Conservation (phyloP, 2,113 vertebrate genomes). For the Nematolebias whitei region DNA sequence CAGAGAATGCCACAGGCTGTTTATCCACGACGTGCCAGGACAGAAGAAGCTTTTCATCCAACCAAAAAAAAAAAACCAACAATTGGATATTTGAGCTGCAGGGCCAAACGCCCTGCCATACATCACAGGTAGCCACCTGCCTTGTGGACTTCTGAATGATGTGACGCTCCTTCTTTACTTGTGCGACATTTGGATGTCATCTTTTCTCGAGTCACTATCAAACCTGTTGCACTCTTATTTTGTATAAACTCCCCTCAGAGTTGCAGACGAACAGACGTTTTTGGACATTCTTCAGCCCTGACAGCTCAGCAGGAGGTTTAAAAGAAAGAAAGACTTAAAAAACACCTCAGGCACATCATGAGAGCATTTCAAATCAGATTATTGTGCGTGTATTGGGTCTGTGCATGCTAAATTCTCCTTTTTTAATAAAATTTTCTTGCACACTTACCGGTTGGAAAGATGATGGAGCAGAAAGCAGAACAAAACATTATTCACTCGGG, state of each 20-base stretch:
- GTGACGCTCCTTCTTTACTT: constrained; percentile 5
- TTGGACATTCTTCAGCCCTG: constrained; percentile 45
- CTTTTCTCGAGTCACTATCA: constrained; percentile 16
- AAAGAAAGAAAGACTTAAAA: not conserved
- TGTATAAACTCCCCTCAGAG: constrained; percentile 13
- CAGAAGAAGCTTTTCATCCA: constrained; percentile 41
- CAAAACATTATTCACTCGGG: too few relatives aligned
- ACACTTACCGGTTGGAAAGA: too few relatives aligned
- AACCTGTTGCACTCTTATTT: constrained; percentile 1
- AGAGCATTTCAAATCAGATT: too few relatives aligned
- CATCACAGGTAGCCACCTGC: constrained; percentile 38
- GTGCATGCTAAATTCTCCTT: too few relatives aligned
- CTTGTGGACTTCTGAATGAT: constrained; percentile 8
- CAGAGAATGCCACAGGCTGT: constrained; percentile 59
- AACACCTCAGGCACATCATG: not conserved
- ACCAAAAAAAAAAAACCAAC: constrained; percentile 27
- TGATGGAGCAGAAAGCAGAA: too few relatives aligned
- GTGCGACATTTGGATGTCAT: constrained; percentile 20
- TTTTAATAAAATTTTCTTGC: too few relatives aligned
- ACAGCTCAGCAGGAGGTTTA: constrained; percentile 56
- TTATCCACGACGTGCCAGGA: constrained; percentile 59
- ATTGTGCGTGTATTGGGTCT: too few relatives aligned
- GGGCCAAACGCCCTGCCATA: constrained; percentile 22
- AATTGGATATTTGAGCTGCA: constrained; percentile 18
- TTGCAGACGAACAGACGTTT: constrained; percentile 27